These are phyloP conservation scores for Phylloscopus trochilus DNA, from an alignment of 2,113 vertebrate species.

Conservation along the genomic window DNA sequence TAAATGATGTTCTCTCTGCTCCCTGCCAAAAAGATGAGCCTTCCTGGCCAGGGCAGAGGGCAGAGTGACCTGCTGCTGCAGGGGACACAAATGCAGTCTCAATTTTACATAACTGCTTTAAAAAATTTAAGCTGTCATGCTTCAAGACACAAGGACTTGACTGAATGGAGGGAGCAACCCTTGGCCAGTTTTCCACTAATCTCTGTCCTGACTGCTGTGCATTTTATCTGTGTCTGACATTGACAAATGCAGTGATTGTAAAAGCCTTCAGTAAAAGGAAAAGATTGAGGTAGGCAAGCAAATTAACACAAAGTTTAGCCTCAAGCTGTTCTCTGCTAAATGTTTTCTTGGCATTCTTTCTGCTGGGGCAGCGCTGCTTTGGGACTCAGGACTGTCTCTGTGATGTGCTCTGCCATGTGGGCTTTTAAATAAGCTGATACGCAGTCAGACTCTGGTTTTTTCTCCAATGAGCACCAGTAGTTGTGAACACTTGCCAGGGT, in stretches of 20 bases:
- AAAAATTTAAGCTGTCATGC: not conserved
- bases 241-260: not conserved
- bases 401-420: not conserved
- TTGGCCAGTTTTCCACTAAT: not conserved
- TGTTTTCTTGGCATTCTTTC: not conserved
- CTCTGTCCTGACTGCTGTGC: not conserved
- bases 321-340: not conserved
- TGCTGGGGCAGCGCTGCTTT: not conserved
- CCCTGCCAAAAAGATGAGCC: not conserved
- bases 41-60: not conserved
- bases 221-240: not conserved
- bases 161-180: not conserved
- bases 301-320: not conserved
- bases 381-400: not conserved
- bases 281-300: not conserved
- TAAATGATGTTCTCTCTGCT: not conserved
- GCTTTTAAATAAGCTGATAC: constrained; percentile 13
- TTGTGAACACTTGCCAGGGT: not conserved
- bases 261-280: not conserved
- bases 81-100: not conserved
- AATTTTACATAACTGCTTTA: not conserved
- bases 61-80: not conserved
- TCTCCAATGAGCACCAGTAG: not conserved
- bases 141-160: not conserved
- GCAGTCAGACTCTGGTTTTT: constrained; percentile 2